Base-by-base conservation (phyloP, 2,797 vertebrate genomes). In the Aplochiton taeniatus region DNA sequence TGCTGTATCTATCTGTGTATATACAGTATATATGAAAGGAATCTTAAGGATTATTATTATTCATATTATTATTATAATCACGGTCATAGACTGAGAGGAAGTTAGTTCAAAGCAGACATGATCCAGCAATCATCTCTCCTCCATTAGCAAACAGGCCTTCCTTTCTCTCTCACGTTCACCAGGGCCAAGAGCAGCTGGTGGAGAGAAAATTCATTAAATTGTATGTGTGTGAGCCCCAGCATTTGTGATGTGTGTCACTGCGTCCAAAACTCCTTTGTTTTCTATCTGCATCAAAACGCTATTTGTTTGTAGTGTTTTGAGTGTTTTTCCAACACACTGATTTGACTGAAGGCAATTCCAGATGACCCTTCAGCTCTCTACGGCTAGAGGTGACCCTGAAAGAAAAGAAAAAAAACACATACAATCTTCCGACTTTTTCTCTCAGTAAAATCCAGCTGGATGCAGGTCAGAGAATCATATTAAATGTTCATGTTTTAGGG, bases 161-260 rank as follows among this genome's bases (percentile, higher is more conserved):
- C 44, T 45, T 19, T 60, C 18, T 48, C 58, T 60, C 45, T 60
- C 7, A 20, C 18, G 18, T 18, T 60, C 47, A 16, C 59, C 19
- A 49, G 18, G 49, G 46, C 47, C 59, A 61, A 17, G 20, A 18
- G 19, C 59, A 61, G 47, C 59, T 61, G 31, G 31, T 31, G 31
- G 31, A 31, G 31, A 31, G 6, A 6, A 31, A 31, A 31, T n/a
- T n/a, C n/a, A n/a, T n/a, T n/a, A n/a, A n/a, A n/a, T n/a, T 31
- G 31, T 31, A 6, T 31, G 31, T 31, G 31, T 31, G 31, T 31
- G 31, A 31, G 31, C 31, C 4, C 4, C 4, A 16, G 48, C 13
- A 6, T 61, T 19, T 42, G 13, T 43, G 14, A 2, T 50, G 59
- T 50, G 58, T 10, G 59, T 61, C 46, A 31, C 17, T 8, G 53